Percentiles rank a stretch among this genome's conserved stretches.
phyloP scores from a whole-genome alignment of 2,888 invertebrate genomes.

The Heliconius sara region DNA sequence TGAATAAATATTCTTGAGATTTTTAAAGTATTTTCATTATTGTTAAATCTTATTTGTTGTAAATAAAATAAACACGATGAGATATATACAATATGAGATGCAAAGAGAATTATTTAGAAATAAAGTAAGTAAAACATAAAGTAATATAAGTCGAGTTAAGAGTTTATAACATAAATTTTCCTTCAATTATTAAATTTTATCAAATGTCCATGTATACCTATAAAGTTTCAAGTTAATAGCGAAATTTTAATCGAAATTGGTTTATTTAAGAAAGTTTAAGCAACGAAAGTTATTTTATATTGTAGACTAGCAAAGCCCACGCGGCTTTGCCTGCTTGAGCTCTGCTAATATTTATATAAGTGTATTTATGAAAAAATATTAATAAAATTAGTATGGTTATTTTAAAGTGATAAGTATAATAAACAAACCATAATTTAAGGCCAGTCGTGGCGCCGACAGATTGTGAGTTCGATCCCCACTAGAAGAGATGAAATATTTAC shows the following conservation, averaged over 20 bases:
- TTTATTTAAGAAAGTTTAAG: neutral
- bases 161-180: neutral
- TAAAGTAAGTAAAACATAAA: neutral
- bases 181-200: neutral
- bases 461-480: too few relatives aligned
- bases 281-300: too few relatives aligned
- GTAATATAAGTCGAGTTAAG: slow-evolving; percentile 1
- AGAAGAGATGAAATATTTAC: too few relatives aligned
- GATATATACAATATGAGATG: neutral
- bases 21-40: neutral
- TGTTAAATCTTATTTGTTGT: neutral
- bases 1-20: neutral
- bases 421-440: too few relatives aligned
- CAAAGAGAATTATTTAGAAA: neutral
- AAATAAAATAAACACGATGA: neutral
- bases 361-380: too few relatives aligned
- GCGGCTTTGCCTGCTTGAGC: too few relatives aligned
- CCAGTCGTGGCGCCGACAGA: too few relatives aligned
- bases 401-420: too few relatives aligned
- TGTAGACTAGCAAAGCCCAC: too few relatives aligned
- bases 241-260: neutral
- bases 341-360: too few relatives aligned
- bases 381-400: too few relatives aligned
- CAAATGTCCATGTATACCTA: neutral
- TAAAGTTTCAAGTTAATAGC: neutral